Conservation (phyloP, 2,888 invertebrate species). For the Cheilosia vernalis region DNA sequence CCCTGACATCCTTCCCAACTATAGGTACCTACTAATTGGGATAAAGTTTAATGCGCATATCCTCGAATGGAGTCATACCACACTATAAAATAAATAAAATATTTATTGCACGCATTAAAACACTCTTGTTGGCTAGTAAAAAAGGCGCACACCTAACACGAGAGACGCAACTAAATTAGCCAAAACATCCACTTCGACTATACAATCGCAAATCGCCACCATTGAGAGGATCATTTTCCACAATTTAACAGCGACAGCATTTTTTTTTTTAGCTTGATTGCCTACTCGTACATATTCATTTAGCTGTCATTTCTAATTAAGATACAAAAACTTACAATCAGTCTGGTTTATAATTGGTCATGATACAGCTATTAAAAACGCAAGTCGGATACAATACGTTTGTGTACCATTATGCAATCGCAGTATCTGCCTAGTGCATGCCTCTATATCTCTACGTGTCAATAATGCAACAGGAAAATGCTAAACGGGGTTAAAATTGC, state of each 20-base stretch:
- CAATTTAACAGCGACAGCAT: constrained; percentile 5
- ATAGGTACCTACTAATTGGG: constrained; percentile 16
- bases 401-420: constrained; percentile 50
- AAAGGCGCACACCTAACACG: neutral
- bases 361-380: constrained; percentile 54
- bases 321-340: constrained; percentile 58
- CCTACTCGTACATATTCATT: constrained; percentile 39
- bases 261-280: constrained; percentile 17
- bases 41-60: constrained; percentile 1
- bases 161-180: neutral
- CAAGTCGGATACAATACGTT: constrained; percentile 61
- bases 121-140: constrained; percentile 9
- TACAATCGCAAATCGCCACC: neutral
- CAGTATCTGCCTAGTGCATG: constrained; percentile 16
- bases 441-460: constrained; percentile 38
- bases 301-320: constrained; percentile 73
- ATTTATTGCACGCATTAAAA: constrained; percentile 34
- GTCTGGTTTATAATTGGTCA: constrained; percentile 58
- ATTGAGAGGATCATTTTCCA: constrained; percentile 23
- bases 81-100: constrained; percentile 13
- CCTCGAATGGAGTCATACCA: constrained; percentile 27
- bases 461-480: constrained; percentile 62
- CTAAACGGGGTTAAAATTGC: constrained; percentile 39
- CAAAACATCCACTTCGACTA: neutral
- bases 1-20: constrained; percentile 46